Conservation (phyloP, 1,140 invertebrate species). For the Meloidogyne chitwoodi region DNA sequence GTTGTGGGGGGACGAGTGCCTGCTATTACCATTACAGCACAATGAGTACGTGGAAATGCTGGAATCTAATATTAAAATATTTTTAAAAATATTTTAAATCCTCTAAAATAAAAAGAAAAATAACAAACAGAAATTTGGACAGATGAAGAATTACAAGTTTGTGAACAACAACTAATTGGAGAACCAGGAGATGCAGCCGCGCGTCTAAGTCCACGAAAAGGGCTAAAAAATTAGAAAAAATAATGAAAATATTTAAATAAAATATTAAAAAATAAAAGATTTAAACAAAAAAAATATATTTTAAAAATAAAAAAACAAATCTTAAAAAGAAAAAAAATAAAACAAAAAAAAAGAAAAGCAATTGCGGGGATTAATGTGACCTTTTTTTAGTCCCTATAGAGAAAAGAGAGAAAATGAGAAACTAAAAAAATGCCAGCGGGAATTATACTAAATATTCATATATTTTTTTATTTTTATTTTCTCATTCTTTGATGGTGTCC, state of each 20-base stretch:
- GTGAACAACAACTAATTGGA: slow-evolving; percentile 33
- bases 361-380: not conserved
- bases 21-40: slow-evolving; percentile 45
- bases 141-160: slow-evolving; percentile 1
- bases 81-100: too few species aligned
- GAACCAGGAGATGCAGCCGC: slow-evolving; percentile 26
- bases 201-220: slow-evolving; percentile 46
- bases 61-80: not conserved
- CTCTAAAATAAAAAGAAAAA: not conserved
- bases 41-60: slow-evolving; percentile 43
- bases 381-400: not conserved
- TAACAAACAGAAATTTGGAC: not conserved
- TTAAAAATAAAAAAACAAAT: not conserved
- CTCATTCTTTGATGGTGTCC: not conserved
- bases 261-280: not conserved
- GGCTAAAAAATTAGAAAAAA: slow-evolving; percentile 37
- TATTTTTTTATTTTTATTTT: not conserved
- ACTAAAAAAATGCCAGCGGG: not conserved
- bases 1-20: not conserved
- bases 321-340: not conserved
- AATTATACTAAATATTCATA: not conserved
- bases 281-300: not conserved
- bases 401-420: not conserved
- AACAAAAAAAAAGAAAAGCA: not conserved
- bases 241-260: not conserved